Evolutionary conservation across 2,888 invertebrate species (phyloP).

Genomic region (Drosophila niveifrons): DNA sequence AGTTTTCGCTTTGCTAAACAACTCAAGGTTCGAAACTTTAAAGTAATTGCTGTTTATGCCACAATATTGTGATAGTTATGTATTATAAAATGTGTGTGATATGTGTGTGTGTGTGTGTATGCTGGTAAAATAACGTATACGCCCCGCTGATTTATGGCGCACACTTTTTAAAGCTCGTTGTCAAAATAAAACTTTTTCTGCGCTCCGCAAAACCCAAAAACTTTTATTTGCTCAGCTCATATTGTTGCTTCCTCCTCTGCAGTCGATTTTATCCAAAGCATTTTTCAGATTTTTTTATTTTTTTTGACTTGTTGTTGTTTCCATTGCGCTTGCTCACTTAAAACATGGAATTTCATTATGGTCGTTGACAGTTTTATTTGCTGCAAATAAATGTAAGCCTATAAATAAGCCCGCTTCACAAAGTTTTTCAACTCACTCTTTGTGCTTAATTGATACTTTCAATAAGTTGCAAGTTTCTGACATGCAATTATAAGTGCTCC

Average conservation of each 20-base stretch:
- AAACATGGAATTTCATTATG: conserved; percentile 40
- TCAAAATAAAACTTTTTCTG: conserved; percentile 65
- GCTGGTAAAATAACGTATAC: conserved; percentile 40
- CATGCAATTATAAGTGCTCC: conserved; percentile 17
- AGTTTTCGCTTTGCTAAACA: conserved; percentile 56
- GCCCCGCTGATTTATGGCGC: conserved; percentile 70
- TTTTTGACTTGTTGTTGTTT: conserved; percentile 31
- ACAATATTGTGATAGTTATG: conserved; percentile 58
- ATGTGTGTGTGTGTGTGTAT: conserved; percentile 11
- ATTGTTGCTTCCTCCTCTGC: conserved; percentile 14
- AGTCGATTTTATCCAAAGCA: background rate
- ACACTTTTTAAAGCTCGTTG: conserved; percentile 65
- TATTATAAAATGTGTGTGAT: background rate
- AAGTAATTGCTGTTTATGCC: conserved; percentile 77
- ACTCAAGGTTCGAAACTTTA: conserved; percentile 57
- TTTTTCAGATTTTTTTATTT: conserved; percentile 12
- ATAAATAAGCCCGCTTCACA: conserved; percentile 18
- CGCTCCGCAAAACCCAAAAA: conserved; percentile 26
- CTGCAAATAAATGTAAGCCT: conserved; percentile 32
- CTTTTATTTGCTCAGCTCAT: conserved; percentile 34
- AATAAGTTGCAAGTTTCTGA: conserved; percentile 13
- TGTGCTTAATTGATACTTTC: conserved; percentile 22
- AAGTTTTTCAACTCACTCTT: background rate
- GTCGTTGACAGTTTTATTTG: conserved; percentile 52
- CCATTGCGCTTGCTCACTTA: conserved; percentile 24